Evolutionary conservation across 37 sponge, comb jelly and placozoan genomes (phyloP), one percentile per base, ranked within the genome.

Genomic region (Halisarca cf. caerulea): DNA sequence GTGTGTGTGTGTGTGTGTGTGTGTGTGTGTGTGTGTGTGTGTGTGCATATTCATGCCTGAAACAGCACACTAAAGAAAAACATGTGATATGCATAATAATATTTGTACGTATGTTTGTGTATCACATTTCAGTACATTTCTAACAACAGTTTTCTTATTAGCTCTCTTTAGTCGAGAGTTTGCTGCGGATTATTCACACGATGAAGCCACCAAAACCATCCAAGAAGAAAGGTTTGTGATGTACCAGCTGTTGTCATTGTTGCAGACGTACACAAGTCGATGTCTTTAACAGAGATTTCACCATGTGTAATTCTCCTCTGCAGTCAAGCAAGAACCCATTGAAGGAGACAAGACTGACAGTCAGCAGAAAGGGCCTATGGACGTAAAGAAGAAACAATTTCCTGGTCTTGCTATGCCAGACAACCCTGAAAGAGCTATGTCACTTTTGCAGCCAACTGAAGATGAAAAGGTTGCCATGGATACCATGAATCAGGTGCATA

Each of bases 351-450:
- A 62, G 25, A 62, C 25, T 20, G 64, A 7, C 15, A 23, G 15
- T 15, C 25, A 20, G 6, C 18, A 62, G 51, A 11, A 47, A 47
- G 51, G 33, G 30, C 30, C 35, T 28, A 17, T 27, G 44, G 66
- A 47, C 80, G 58, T 42, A 85, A 68, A 88, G 59, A 89, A 64
- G 62, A 81, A 89, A 24, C 66, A 64, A 61, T 95, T 88, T 55
- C 98, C 98, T 44, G 98, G 91, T 0, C 87, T 97, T 27, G 88
- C 89, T 58, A 85, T 97, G 11, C 91, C 95, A 2, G 90, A 95
- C 44, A 73, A 92, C 40, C 61, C 58, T 15, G 68, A 79, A 20
- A 15, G 58, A 25, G 87, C 66, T 0, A 66, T 58, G 30, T 7
- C 36, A 41, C 78, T 93, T 23, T 28, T 83, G 35, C 30, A 86